phyloP scores from a whole-genome alignment of 2,888 invertebrate species.

The Sinopyrophorus schimmeli region DNA sequence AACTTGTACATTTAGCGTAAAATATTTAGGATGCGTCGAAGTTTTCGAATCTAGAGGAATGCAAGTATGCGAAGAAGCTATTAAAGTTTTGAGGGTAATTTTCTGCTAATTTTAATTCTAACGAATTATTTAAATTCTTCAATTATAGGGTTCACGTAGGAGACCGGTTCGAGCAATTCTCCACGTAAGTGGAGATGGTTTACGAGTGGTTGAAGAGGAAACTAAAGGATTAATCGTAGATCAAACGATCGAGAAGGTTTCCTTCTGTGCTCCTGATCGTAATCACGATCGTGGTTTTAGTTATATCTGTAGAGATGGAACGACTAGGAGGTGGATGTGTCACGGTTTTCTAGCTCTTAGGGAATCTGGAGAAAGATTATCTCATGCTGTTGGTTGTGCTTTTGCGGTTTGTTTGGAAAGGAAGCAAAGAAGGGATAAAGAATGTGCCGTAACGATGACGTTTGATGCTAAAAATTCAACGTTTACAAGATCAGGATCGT shows the following conservation, averaged over 20 bases:
- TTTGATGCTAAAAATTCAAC: constrained; percentile 88
- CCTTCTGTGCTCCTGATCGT: constrained; percentile 99
- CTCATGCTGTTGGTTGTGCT: constrained; percentile 99
- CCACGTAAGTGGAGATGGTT: constrained; percentile 92
- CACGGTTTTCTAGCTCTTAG: constrained; percentile 97
- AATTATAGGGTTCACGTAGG: constrained; percentile 78
- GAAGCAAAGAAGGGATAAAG: constrained; percentile 96
- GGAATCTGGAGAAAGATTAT: constrained; percentile 95
- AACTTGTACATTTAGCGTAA: constrained; percentile 96
- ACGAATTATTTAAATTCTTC: constrained; percentile 1
- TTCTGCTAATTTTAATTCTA: constrained; percentile 3
- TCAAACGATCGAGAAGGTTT: constrained; percentile 99
- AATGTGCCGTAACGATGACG: constrained; percentile 91
- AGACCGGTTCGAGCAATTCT: constrained; percentile 87
- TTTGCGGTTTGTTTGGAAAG: constrained; percentile 97
- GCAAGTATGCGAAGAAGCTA: constrained; percentile 99
- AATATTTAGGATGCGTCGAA: constrained; percentile 98
- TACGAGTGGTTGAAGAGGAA: constrained; percentile 97
- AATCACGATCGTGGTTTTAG: constrained; percentile 98
- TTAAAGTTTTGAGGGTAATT: constrained; percentile 90
- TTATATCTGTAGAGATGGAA: constrained; percentile 98
- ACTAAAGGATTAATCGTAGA: constrained; percentile 98
- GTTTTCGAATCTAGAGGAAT: constrained; percentile 99
- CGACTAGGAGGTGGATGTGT: constrained; percentile 99
- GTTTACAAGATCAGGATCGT: constrained; percentile 89